phyloP scores from a whole-genome alignment of 1,140 invertebrate species.

The Lepidurus couesii region DNA sequence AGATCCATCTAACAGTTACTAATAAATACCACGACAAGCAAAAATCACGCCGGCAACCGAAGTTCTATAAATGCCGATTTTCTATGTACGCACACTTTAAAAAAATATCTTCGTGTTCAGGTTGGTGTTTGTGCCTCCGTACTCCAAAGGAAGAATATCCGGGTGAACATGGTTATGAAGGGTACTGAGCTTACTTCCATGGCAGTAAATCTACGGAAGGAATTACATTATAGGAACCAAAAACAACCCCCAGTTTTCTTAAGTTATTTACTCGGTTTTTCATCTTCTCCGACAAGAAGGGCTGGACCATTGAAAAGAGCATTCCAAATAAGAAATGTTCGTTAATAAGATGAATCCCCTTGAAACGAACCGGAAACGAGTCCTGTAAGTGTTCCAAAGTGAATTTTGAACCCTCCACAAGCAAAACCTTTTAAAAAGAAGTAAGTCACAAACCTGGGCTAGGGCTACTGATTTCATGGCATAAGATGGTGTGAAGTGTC shows the following conservation, averaged over 20 bases:
- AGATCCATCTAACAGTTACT: no score
- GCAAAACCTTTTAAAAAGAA: conserved; percentile 27
- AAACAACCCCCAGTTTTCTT: background rate
- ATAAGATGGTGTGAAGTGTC: conserved; percentile 63
- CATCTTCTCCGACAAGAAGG: conserved; percentile 77
- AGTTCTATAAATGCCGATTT: no score
- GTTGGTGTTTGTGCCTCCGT: conserved; percentile 64
- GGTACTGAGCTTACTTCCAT: conserved; percentile 61
- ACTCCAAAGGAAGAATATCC: conserved; percentile 58
- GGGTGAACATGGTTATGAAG: conserved; percentile 58
- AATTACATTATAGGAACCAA: conserved; percentile 37
- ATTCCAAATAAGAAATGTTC: conserved; percentile 82
- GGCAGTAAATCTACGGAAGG: conserved; percentile 61
- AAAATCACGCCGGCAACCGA: no score
- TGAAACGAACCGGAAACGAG: conserved; percentile 81
- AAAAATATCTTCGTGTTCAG: conserved; percentile 50
- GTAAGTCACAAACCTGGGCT: conserved; percentile 52
- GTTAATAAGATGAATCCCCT: conserved; percentile 84
- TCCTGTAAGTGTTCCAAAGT: conserved; percentile 50
- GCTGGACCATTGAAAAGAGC: conserved; percentile 80
- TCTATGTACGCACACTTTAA: no score
- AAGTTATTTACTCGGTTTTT: conserved; percentile 59
- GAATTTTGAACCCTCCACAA: background rate
- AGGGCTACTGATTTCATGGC: conserved; percentile 58
- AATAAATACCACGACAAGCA: no score